Evolutionary conservation across 2,797 vertebrate genomes (phyloP).

Genomic region (Sitta carolinensis): DNA sequence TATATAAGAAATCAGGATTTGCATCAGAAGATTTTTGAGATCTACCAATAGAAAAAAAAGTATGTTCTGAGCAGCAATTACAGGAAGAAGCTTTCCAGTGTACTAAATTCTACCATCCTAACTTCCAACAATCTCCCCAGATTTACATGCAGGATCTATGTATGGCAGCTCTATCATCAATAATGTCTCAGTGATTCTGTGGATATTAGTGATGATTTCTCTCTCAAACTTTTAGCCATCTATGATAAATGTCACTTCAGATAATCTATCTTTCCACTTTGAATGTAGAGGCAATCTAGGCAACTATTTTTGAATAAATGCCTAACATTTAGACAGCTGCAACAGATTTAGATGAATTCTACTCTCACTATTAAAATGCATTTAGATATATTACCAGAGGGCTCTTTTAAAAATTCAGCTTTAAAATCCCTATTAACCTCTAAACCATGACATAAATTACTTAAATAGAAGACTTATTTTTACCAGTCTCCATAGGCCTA

Average conservation of each 20-base stretch:
- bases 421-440: constrained; percentile 14
- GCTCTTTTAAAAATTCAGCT: background rate
- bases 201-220: background rate
- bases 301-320: background rate
- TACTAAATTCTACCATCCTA: background rate
- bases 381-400: background rate
- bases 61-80: background rate
- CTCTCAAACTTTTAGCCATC: background rate
- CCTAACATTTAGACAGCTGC: background rate
- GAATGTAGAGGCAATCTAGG: background rate
- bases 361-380: background rate
- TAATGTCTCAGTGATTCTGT: background rate
- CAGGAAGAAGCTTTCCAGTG: background rate
- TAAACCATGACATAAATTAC: background rate
- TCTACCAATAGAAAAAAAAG: background rate
- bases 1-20: background rate
- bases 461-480: background rate
- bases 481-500: background rate
- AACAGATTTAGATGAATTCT: background rate
- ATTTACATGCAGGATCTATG: background rate
- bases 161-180: background rate
- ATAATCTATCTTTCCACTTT: background rate
- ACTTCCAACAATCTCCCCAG: background rate
- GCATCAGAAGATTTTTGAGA: background rate
- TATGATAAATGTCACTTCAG: background rate